phyloP scores from a whole-genome alignment of 2,888 invertebrate genomes.

The Elmis aenea region DNA sequence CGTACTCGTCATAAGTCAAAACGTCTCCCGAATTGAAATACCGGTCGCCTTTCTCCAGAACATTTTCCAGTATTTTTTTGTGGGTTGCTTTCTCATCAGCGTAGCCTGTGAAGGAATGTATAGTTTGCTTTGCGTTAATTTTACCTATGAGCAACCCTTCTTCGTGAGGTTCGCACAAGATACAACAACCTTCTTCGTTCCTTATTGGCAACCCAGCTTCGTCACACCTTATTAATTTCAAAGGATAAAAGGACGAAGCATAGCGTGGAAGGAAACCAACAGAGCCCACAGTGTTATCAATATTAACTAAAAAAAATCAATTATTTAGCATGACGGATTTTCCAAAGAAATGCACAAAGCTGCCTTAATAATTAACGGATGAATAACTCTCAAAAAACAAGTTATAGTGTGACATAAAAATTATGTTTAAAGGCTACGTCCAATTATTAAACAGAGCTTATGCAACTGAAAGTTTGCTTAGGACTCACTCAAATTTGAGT shows the following conservation, averaged over 20 bases:
- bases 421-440: too few relatives aligned
- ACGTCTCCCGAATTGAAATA: constrained; percentile 92
- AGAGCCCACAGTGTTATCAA: constrained; percentile 83
- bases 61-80: constrained; percentile 66
- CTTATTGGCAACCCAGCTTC: constrained; percentile 72
- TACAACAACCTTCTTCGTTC: constrained; percentile 66
- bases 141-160: constrained; percentile 81
- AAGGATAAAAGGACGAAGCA: constrained; percentile 55
- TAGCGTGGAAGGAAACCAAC: constrained; percentile 83
- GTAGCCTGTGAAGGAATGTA: constrained; percentile 66
- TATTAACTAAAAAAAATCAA: constrained; percentile 66
- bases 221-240: constrained; percentile 60
- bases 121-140: constrained; percentile 50
- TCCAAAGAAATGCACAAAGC: background rate
- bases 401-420: too few relatives aligned
- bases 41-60: constrained; percentile 77
- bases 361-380: background rate
- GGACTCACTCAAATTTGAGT: constrained; percentile 85
- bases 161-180: constrained; percentile 75
- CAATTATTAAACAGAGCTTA: too few relatives aligned
- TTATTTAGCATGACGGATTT: too few relatives aligned
- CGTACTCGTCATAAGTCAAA: constrained; percentile 83
- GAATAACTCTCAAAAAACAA: too few relatives aligned
- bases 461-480: too few relatives aligned
- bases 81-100: constrained; percentile 60